These are phyloP conservation scores for Oegoconia quadripuncta DNA, from an alignment of 2,888 invertebrate genomes.

Conservation along the genomic window DNA sequence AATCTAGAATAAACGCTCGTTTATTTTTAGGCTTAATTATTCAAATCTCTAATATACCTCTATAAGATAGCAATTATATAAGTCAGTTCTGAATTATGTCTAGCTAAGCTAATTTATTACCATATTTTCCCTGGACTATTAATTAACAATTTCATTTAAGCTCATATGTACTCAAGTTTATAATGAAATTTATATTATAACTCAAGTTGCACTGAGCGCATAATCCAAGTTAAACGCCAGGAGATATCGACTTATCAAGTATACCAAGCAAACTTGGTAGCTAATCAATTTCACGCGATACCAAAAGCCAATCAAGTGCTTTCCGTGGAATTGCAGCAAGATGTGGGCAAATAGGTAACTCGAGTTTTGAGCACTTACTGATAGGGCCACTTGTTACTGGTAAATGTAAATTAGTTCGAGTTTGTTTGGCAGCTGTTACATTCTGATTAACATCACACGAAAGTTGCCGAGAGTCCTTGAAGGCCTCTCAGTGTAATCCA, in stretches of 20 bases:
- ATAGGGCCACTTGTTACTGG: background rate
- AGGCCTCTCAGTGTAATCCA: constrained; percentile 9
- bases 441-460: background rate
- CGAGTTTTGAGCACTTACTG: background rate
- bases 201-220: background rate
- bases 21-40: too few species aligned
- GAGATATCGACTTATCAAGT: constrained; percentile 17
- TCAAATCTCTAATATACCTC: too few species aligned
- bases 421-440: constrained; percentile 7
- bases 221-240: constrained; percentile 11
- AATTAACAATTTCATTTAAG: constrained; percentile 9
- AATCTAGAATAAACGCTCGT: too few species aligned
- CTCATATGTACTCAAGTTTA: constrained; percentile 5
- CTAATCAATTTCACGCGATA: constrained; percentile 33
- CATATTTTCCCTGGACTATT: too few species aligned
- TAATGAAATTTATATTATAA: constrained; percentile 13
- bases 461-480: background rate
- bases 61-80: too few species aligned
- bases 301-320: constrained; percentile 43
- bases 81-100: too few species aligned
- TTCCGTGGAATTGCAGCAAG: constrained; percentile 17
- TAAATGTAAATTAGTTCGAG: constrained; percentile 13
- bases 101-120: too few species aligned
- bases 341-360: background rate
- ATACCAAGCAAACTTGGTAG: constrained; percentile 25